phyloP scores from a whole-genome alignment of 2,113 vertebrate species.

The Neopipo cinnamomea region DNA sequence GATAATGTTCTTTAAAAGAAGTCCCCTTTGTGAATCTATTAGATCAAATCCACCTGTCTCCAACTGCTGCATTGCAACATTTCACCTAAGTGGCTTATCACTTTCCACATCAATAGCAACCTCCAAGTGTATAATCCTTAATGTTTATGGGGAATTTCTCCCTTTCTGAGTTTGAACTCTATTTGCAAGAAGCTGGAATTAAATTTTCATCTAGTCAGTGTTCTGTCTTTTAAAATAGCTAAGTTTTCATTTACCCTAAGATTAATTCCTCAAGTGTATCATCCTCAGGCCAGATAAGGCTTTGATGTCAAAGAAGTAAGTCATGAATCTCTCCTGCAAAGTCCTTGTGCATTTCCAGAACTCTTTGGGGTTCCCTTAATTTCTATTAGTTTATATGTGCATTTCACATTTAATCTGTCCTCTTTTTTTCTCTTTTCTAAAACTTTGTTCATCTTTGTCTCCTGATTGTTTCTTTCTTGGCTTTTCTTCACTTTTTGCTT shows the following conservation, averaged over 20 bases:
- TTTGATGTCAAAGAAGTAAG: slow-evolving; percentile 13
- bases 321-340: background rate
- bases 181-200: background rate
- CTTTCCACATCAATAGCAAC: background rate
- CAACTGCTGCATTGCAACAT: background rate
- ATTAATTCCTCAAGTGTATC: background rate
- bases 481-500: background rate
- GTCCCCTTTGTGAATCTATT: background rate
- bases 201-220: background rate
- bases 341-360: background rate
- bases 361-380: background rate
- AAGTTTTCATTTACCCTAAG: background rate
- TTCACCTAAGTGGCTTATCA: background rate
- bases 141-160: background rate
- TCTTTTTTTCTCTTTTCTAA: background rate
- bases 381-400: background rate
- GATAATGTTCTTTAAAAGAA: background rate
- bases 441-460: background rate
- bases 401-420: background rate
- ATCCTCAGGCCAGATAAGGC: background rate
- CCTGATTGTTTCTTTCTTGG: background rate
- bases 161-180: background rate
- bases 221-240: background rate
- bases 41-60: background rate
- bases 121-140: background rate